Conservation (phyloP, 2,797 vertebrate species). For the Oophaga sylvatica region DNA sequence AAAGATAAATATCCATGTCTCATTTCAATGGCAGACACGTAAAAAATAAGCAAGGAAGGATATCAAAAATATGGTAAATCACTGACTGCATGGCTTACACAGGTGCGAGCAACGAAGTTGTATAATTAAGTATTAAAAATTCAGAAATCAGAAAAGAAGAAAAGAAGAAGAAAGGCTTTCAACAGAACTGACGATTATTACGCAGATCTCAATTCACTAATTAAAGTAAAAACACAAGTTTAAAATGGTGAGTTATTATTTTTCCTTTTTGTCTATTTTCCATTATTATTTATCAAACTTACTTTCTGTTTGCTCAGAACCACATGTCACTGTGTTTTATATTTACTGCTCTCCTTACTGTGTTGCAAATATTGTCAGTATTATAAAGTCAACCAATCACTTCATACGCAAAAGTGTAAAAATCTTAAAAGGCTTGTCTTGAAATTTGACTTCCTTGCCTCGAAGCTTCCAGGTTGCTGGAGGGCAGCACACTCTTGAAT, state of each 20-base stretch:
- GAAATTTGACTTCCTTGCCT: too few relatives aligned
- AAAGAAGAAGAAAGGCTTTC: neutral
- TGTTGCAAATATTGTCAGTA: too few relatives aligned
- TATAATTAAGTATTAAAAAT: conserved; percentile 14
- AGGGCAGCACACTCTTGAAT: too few relatives aligned
- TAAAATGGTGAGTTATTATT: neutral
- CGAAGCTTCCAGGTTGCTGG: too few relatives aligned
- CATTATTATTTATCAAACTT: neutral
- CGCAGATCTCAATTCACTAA: neutral
- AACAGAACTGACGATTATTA: neutral
- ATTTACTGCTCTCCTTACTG: too few relatives aligned
- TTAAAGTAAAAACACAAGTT: neutral
- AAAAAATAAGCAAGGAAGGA: neutral
- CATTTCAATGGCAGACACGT: conserved; percentile 1
- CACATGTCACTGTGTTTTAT: too few relatives aligned
- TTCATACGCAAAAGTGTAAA: too few relatives aligned
- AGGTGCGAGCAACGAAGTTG: conserved; percentile 8
- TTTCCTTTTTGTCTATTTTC: neutral
- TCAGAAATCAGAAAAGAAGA: conserved; percentile 17
- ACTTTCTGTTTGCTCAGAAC: too few relatives aligned
- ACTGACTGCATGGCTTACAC: neutral
- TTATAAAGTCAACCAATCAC: too few relatives aligned
- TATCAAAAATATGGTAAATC: conserved; percentile 28
- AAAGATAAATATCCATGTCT: conserved; percentile 61
- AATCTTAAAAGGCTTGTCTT: too few relatives aligned